Percentiles rank a stretch among this genome's conserved stretches.
Evolutionary conservation across 1,140 invertebrate species (phyloP).

Genomic region (Heliconius hewitsoni): DNA sequence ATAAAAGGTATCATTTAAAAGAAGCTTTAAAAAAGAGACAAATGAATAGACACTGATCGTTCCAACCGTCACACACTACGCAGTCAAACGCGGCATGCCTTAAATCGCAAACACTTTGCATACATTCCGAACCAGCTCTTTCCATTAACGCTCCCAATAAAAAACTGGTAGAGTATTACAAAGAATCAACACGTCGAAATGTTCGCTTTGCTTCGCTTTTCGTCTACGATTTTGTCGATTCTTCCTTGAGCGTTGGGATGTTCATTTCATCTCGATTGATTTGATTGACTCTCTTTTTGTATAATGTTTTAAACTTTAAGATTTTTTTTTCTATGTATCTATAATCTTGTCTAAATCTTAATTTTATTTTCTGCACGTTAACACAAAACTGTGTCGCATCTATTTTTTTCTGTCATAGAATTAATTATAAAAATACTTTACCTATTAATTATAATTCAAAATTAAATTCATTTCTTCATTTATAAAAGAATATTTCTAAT

Average conservation of each 20-base stretch:
- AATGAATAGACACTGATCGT: constrained; percentile 41
- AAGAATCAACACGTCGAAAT: constrained; percentile 51
- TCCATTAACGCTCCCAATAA: constrained; percentile 50
- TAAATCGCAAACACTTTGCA: constrained; percentile 46
- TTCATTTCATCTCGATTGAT: neutral
- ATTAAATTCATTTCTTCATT: too few relatives aligned
- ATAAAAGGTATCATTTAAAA: neutral
- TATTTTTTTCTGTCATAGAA: too few relatives aligned
- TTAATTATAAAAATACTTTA: too few relatives aligned
- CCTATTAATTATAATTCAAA: too few relatives aligned
- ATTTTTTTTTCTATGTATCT: too few relatives aligned
- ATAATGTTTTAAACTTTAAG: too few relatives aligned
- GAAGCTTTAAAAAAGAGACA: constrained; percentile 35
- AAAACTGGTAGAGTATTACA: constrained; percentile 50
- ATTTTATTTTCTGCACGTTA: neutral
- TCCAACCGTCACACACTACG: constrained; percentile 27
- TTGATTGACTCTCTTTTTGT: neutral
- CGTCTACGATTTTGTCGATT: neutral
- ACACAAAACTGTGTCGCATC: neutral
- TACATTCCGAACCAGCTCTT: constrained; percentile 49
- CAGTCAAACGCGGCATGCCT: constrained; percentile 44
- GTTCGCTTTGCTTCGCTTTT: neutral
- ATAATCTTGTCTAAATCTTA: too few relatives aligned
- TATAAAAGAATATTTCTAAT: too few relatives aligned
- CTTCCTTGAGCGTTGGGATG: neutral